Evolutionary conservation across 1,140 invertebrate species (phyloP), one percentile per base, ranked within the genome.

Genomic region (Lepidostoma basale): DNA sequence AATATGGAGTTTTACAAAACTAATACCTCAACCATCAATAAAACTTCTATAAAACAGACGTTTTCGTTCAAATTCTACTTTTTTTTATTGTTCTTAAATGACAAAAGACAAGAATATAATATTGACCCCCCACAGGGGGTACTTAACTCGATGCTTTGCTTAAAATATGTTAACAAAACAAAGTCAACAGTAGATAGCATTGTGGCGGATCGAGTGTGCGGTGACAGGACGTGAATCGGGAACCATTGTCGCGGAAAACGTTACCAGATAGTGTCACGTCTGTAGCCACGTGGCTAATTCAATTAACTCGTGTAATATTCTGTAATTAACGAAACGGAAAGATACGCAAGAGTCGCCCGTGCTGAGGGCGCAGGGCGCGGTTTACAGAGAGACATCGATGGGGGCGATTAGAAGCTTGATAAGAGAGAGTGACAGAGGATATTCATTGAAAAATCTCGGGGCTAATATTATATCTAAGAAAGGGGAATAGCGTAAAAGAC

Each of bases 221-320:
- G 20, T 14, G 42, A 18, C 3, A 2, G 33, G 26, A 1, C 16
- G 3, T 12, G 8, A 22, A 36, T n/a, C 40, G 3, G 30, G 56
- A 33, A 12, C 16, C 23, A 25, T 20, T 59, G 16, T 39, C 18
- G 22, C 39, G 59, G 40, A 44, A 62, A 62, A 62, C 33, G 30
- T 26, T 44, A 62, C 39, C 39, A 49, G 62, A 64, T 64, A 64
- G 47, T 45, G 62, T 64, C 62, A 64, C 47, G 47, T 52, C 47
- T 64, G 62, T 26, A 33, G 45, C 52, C 62, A 52, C 62, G 62
- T 52, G 62, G 52, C 28, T 64, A 64, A 64, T 54, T 36, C 62
- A 64, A 64, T 64, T 64, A 64, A 39, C 36, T 64, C 49, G 39
- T 52, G 25, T 56, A 52, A 66, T 56, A 64, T 64, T 64, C 45